A percentile compares a stretch with the other conserved stretches of the same genome.
These are phyloP conservation scores for Oreochromis spilurus DNA, from an alignment of 2,113 vertebrate species.

Conservation along the genomic window DNA sequence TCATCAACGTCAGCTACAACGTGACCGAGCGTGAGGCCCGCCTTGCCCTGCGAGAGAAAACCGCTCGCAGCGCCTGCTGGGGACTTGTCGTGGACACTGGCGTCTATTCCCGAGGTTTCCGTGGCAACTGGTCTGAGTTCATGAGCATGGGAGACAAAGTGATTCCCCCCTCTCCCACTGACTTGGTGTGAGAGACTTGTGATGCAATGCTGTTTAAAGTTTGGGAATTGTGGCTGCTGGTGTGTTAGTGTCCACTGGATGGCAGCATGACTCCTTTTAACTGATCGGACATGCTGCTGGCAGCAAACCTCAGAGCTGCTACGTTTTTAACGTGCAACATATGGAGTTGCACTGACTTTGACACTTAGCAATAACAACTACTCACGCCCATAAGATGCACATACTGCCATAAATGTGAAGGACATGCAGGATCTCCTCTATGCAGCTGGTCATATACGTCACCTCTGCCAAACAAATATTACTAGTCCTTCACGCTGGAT, in stretches of 20 bases:
- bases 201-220: neutral
- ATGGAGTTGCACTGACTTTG: neutral
- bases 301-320: neutral
- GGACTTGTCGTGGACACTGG: constrained; percentile 89
- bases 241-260: constrained; percentile 36
- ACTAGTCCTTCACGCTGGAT: neutral
- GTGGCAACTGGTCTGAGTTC: constrained; percentile 89
- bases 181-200: constrained; percentile 74
- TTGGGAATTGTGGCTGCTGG: neutral
- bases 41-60: constrained; percentile 82
- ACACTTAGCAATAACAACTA: constrained; percentile 20
- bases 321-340: neutral
- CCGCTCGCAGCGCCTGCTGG: constrained; percentile 74
- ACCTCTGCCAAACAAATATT: neutral
- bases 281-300: neutral
- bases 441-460: constrained; percentile 1
- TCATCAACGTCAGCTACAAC: constrained; percentile 92
- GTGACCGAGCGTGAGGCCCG: constrained; percentile 92
- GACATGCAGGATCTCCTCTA: constrained; percentile 3
- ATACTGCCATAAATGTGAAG: neutral
- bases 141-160: constrained; percentile 72
- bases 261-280: constrained; percentile 31
- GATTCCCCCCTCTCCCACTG: constrained; percentile 45
- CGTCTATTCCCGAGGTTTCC: constrained; percentile 80
- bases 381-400: neutral